Evolutionary conservation across 2,797 vertebrate species (phyloP).

Genomic region (Otolemur crassicaudatus): DNA sequence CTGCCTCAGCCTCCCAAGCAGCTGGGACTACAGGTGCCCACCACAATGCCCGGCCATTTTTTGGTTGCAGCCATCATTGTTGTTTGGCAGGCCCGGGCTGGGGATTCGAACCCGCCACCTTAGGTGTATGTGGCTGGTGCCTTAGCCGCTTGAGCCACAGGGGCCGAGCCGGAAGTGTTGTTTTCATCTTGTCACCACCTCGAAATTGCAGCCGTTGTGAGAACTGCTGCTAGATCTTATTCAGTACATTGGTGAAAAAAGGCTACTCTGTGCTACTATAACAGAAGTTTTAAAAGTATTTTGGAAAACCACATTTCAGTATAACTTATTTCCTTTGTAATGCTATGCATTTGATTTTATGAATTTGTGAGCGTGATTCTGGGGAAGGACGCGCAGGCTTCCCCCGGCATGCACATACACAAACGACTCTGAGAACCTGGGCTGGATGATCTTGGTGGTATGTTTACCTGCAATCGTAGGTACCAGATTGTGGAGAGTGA

Average conservation of each 20-base stretch:
- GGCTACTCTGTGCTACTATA: neutral
- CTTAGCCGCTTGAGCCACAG: no score
- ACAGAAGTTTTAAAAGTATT: neutral
- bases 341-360: neutral
- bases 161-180: neutral
- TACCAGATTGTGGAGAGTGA: neutral
- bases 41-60: no score
- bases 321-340: neutral
- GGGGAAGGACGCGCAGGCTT: neutral
- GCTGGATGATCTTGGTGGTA: neutral
- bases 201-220: neutral
- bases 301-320: neutral
- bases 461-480: neutral
- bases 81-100: no score
- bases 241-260: slow-evolving; percentile 11
- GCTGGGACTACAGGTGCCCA: no score
- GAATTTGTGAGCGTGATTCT: neutral
- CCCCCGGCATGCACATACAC: rapidly evolving
- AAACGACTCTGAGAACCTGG: neutral
- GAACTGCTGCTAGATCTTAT: neutral
- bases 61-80: no score
- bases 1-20: no score
- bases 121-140: no score
- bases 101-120: no score
- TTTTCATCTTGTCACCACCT: neutral